Evolutionary conservation across 2,797 vertebrate genomes (phyloP).

Genomic region (Lagocephalus sceleratus): DNA sequence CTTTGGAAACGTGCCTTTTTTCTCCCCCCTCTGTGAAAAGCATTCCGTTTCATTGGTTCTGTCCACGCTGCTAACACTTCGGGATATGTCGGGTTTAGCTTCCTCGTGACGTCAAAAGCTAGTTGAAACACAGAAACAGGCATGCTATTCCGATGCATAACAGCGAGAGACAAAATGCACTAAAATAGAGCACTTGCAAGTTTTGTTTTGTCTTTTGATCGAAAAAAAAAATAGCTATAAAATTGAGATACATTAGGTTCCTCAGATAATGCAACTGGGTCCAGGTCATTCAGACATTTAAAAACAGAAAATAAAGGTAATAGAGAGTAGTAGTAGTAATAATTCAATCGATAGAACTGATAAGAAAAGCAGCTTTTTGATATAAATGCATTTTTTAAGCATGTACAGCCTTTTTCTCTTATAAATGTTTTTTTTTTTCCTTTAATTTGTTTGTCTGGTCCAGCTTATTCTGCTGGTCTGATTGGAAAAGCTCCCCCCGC

Average conservation of each 20-base stretch:
- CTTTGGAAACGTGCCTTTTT: conserved; percentile 74
- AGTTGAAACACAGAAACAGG: conserved; percentile 78
- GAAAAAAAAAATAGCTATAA: conserved; percentile 60
- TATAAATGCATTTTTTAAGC: conserved; percentile 90
- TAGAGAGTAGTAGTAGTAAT: conserved; percentile 71
- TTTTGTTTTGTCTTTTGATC: conserved; percentile 60
- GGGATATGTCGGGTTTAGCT: conserved; percentile 67
- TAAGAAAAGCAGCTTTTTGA: conserved; percentile 94
- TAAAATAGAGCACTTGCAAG: conserved; percentile 76
- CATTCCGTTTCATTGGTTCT: conserved; percentile 65
- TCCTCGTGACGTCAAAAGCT: conserved; percentile 74
- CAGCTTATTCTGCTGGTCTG: conserved; percentile 84
- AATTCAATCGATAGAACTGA: conserved; percentile 77
- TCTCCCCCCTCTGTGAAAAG: conserved; percentile 45
- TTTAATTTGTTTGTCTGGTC: conserved; percentile 79
- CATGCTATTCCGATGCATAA: conserved; percentile 81
- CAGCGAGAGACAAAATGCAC: conserved; percentile 76
- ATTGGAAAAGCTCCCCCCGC: conserved; percentile 71
- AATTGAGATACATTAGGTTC: conserved; percentile 63
- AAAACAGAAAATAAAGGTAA: conserved; percentile 52
- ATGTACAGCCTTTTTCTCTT: conserved; percentile 89
- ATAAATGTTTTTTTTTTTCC: conserved; percentile 69
- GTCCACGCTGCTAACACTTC: conserved; percentile 67
- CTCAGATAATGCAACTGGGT: conserved; percentile 71
- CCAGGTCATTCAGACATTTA: conserved; percentile 71